These are phyloP conservation scores for Noctua janthina DNA, from an alignment of 2,888 invertebrate genomes.

Conservation along the genomic window DNA sequence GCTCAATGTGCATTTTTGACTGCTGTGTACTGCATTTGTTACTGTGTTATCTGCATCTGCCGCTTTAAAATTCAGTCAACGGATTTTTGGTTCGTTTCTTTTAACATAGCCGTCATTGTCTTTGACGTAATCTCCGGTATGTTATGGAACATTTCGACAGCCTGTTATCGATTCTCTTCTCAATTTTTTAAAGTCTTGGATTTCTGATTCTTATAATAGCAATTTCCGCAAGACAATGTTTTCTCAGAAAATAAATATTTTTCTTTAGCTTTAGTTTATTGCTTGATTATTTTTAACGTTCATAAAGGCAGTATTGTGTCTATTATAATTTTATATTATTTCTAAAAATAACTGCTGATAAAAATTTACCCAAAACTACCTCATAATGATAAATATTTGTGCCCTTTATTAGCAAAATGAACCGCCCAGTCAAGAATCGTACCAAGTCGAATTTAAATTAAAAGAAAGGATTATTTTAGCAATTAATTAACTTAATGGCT, in stretches of 20 bases:
- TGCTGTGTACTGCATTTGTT: background rate
- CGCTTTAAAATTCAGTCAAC: background rate
- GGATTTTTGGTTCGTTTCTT: background rate
- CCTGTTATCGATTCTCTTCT: background rate
- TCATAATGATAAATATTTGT: conserved; percentile 7
- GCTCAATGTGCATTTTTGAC: conserved; percentile 11
- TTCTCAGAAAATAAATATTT: background rate
- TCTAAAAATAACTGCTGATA: background rate
- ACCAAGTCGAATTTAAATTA: conserved; percentile 38
- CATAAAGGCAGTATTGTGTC: background rate
- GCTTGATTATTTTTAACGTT: background rate
- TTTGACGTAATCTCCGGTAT: conserved; percentile 17
- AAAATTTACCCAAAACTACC: background rate
- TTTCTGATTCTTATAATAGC: background rate
- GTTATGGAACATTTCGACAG: conserved; percentile 1
- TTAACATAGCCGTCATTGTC: background rate
- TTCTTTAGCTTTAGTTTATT: background rate
- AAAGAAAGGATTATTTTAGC: conserved; percentile 59
- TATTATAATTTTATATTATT: background rate
- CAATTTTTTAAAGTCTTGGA: background rate
- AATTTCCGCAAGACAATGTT: conserved; percentile 7
- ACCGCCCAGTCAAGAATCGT: conserved; percentile 29
- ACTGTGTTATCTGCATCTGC: background rate
- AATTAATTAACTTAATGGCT: conserved; percentile 65
- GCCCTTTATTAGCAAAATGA: conserved; percentile 11